Evolutionary conservation across 2,113 vertebrate species (phyloP).

Genomic region (Lontra canadensis): DNA sequence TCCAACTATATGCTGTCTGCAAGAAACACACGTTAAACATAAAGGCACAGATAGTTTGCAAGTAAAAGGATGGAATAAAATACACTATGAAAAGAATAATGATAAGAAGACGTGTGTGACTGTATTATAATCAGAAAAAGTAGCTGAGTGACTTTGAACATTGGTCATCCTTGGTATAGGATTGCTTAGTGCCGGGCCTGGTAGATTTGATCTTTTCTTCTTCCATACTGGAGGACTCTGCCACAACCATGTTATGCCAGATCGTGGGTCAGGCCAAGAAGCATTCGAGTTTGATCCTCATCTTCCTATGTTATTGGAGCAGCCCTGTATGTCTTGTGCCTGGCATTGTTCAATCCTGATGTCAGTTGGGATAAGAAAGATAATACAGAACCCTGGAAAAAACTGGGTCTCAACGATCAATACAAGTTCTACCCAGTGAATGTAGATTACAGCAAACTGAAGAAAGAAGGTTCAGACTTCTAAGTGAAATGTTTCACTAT

Average conservation of each 20-base stretch:
- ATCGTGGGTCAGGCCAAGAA: not conserved
- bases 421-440: not conserved
- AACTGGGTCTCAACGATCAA: not conserved
- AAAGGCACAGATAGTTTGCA: not conserved
- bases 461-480: not conserved
- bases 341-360: not conserved
- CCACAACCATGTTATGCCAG: not conserved
- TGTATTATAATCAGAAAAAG: not conserved
- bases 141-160: not conserved
- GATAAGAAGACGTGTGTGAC: not conserved
- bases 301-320: not conserved
- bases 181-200: not conserved
- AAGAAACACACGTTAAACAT: not conserved
- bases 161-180: not conserved
- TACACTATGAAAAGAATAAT: not conserved
- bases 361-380: not conserved
- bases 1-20: not conserved
- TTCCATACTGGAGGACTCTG: not conserved
- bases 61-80: not conserved
- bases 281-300: not conserved
- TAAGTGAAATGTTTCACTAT: not conserved
- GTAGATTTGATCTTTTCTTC: not conserved
- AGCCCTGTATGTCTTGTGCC: not conserved
- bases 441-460: not conserved
- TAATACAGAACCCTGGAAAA: not conserved